These are phyloP conservation scores for Protonemura montana DNA, from an alignment of 2,888 invertebrate genomes.

Conservation along the genomic window DNA sequence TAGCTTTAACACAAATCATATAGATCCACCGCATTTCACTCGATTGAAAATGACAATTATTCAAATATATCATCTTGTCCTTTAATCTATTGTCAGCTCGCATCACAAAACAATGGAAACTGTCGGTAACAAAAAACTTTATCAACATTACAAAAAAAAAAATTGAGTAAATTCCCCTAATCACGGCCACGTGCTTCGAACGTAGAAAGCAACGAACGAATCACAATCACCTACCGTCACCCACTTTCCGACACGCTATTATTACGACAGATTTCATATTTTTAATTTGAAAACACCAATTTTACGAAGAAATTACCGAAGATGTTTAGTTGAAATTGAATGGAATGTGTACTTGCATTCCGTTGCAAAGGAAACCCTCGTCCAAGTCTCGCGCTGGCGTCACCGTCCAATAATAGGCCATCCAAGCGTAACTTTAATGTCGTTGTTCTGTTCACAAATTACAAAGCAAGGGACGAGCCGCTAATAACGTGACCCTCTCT, in stretches of 20 bases:
- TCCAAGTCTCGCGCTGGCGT: too few relatives aligned
- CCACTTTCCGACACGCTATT: not conserved
- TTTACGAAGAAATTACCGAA: conserved; percentile 4
- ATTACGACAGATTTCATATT: conserved; percentile 12
- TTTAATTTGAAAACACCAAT: conserved; percentile 12
- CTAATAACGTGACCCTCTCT: too few relatives aligned
- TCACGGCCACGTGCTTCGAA: not conserved
- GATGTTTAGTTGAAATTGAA: not conserved
- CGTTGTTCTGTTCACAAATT: not conserved
- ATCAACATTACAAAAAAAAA: not conserved
- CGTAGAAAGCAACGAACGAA: not conserved
- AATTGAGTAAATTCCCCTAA: not conserved
- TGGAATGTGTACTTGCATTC: not conserved
- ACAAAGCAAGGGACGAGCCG: not conserved
- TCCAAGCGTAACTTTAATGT: too few relatives aligned
- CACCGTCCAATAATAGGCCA: too few relatives aligned
- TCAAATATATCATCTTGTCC: not conserved
- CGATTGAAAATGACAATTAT: conserved; percentile 17
- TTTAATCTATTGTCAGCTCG: conserved; percentile 15
- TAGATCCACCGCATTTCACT: not conserved
- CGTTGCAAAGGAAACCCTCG: not conserved
- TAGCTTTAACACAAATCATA: not conserved
- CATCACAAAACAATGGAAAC: not conserved
- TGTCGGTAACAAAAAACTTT: not conserved
- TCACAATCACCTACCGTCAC: not conserved